A percentile compares a stretch with the other conserved stretches of the same genome.
phyloP scores from a whole-genome alignment of 2,888 invertebrate genomes.

The Ichneumoninae sp. region DNA sequence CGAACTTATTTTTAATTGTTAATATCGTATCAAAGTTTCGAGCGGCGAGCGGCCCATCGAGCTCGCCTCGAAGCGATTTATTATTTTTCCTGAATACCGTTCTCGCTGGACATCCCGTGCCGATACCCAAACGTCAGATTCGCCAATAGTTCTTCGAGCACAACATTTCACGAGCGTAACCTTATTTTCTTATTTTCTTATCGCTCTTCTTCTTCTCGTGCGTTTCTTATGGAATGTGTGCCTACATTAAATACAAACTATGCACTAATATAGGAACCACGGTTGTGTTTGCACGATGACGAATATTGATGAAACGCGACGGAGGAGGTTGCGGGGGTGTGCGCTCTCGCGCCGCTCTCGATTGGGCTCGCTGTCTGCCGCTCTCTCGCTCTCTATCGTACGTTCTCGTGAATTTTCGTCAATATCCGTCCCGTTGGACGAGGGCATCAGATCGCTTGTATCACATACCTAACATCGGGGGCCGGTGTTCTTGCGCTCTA shows the following conservation, averaged over 20 bases:
- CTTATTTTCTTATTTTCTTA: background rate
- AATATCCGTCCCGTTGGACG: slow-evolving; percentile 9
- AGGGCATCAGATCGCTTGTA: background rate
- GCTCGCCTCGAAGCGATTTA: background rate
- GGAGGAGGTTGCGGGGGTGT: slow-evolving; percentile 38
- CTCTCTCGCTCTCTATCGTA: slow-evolving; percentile 33
- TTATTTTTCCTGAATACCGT: background rate
- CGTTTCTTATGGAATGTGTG: background rate
- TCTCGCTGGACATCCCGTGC: background rate
- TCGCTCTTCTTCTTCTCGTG: background rate
- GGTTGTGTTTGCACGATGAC: slow-evolving; percentile 41
- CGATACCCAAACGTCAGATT: slow-evolving; percentile 8
- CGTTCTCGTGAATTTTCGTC: slow-evolving; percentile 49
- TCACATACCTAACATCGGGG: background rate
- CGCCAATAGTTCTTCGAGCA: background rate
- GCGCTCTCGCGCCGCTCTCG: background rate
- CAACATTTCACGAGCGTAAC: background rate
- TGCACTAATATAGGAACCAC: slow-evolving; percentile 37
- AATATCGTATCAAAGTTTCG: background rate
- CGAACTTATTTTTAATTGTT: background rate
- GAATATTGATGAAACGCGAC: slow-evolving; percentile 53
- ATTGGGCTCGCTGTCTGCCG: slow-evolving; percentile 1
- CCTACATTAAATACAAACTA: background rate
- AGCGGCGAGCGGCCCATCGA: background rate
- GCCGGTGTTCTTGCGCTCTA: slow-evolving; percentile 5